A percentile compares a stretch with the other conserved stretches of the same genome.
Conservation (phyloP, 35 echinoderm and acorn worm species). For the Anneissia japonica region DNA sequence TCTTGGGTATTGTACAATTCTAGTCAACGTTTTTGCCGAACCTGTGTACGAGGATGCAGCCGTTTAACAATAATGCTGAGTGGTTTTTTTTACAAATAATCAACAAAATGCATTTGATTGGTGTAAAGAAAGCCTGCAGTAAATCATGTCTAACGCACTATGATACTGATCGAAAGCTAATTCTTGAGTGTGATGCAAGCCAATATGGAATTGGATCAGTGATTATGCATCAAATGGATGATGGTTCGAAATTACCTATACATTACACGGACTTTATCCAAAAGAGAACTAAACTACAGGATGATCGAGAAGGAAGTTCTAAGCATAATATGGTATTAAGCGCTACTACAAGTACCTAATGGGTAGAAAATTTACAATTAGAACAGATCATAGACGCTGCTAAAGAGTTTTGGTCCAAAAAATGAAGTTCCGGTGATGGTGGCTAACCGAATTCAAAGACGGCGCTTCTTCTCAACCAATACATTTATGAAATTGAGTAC, state of each 20-base stretch:
- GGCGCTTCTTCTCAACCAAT: slow-evolving; percentile 19
- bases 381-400: slow-evolving; percentile 49
- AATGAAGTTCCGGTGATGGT: slow-evolving; percentile 1
- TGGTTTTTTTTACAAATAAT: slow-evolving; percentile 37
- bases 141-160: slow-evolving; percentile 41
- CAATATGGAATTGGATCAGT: slow-evolving; percentile 59
- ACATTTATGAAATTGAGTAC: slow-evolving; percentile 30
- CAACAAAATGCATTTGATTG: slow-evolving; percentile 45
- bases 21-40: slow-evolving; percentile 62
- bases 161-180: slow-evolving; percentile 13
- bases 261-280: slow-evolving; percentile 26
- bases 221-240: slow-evolving; percentile 23
- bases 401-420: neutral
- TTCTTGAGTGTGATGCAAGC: slow-evolving; percentile 39
- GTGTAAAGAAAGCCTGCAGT: slow-evolving; percentile 30
- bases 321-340: slow-evolving; percentile 21
- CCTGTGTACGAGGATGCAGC: slow-evolving; percentile 38
- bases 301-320: slow-evolving; percentile 57
- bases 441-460: slow-evolving; percentile 20
- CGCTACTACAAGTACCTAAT: slow-evolving; percentile 46
- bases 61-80: slow-evolving; percentile 33
- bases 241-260: slow-evolving; percentile 44
- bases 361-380: slow-evolving; percentile 27
- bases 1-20: slow-evolving; percentile 53
- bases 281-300: slow-evolving; percentile 34